These are phyloP conservation scores for Autographa gamma DNA, from an alignment of 2,888 invertebrate species.

Conservation along the genomic window DNA sequence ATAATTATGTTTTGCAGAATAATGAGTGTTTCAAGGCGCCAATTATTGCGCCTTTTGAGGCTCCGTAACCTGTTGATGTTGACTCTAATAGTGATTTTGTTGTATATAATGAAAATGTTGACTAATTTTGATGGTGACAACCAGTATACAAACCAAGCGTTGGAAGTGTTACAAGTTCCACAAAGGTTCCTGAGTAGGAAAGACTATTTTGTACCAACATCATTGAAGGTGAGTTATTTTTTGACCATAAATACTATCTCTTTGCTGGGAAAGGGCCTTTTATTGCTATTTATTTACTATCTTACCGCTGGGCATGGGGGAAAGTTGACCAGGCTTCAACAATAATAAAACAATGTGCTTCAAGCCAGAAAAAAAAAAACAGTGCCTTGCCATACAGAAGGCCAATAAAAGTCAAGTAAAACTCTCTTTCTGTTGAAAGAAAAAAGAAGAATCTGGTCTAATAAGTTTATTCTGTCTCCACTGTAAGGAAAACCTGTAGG, in stretches of 20 bases:
- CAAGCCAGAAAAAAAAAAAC: too few species aligned
- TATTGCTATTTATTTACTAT: too few species aligned
- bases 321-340: too few species aligned
- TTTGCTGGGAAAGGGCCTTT: background rate
- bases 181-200: constrained; percentile 28
- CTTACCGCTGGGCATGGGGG: too few species aligned
- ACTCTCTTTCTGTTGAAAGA: too few species aligned
- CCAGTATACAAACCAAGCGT: constrained; percentile 42
- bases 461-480: too few species aligned
- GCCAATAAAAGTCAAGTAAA: too few species aligned
- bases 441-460: too few species aligned
- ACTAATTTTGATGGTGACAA: constrained; percentile 50
- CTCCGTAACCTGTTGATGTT: constrained; percentile 73
- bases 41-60: constrained; percentile 70
- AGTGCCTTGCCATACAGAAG: too few species aligned
- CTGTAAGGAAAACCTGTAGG: too few species aligned
- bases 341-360: too few species aligned
- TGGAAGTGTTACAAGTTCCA: constrained; percentile 40
- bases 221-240: constrained; percentile 66
- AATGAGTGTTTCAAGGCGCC: constrained; percentile 67
- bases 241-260: background rate
- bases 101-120: constrained; percentile 71
- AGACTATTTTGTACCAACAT: constrained; percentile 71
- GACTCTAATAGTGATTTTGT: constrained; percentile 69
- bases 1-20: constrained; percentile 36